A percentile compares a stretch with the other conserved stretches of the same genome.
Evolutionary conservation across 2,888 invertebrate species (phyloP).

Genomic region (Andrena haemorrhoa): DNA sequence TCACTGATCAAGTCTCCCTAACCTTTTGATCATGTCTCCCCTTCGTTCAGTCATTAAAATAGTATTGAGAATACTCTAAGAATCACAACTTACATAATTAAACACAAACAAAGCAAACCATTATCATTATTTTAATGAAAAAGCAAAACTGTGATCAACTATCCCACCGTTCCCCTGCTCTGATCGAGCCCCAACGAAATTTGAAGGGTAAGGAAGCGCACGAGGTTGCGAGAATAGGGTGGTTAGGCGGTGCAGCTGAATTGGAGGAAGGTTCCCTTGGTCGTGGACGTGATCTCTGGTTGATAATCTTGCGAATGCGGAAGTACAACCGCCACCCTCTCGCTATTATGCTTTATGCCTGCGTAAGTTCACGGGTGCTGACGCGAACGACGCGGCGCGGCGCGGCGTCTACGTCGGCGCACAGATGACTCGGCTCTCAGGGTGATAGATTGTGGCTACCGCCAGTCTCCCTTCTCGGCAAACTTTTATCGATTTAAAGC

Average conservation of each 20-base stretch:
- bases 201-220: too few species aligned
- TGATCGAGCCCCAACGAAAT: too few species aligned
- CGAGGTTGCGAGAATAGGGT: too few species aligned
- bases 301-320: conserved; percentile 6
- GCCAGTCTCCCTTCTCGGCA: conserved; percentile 18
- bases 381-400: conserved; percentile 19
- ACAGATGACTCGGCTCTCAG: conserved; percentile 28
- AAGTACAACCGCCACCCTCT: conserved; percentile 23
- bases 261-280: not conserved
- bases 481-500: conserved; percentile 45
- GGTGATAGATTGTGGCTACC: conserved; percentile 28
- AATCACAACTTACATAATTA: too few species aligned
- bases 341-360: not conserved
- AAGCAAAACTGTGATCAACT: too few species aligned
- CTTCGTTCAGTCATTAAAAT: too few species aligned
- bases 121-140: too few species aligned
- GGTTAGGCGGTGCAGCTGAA: not conserved
- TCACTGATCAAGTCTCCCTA: too few species aligned
- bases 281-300: not conserved
- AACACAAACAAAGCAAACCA: too few species aligned
- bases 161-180: too few species aligned
- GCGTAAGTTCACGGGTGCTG: conserved; percentile 43
- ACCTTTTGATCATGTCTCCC: too few species aligned
- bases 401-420: conserved; percentile 53
- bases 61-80: too few species aligned